These are phyloP conservation scores for Platichthys flesus DNA, from an alignment of 2,113 vertebrate genomes.

Conservation along the genomic window DNA sequence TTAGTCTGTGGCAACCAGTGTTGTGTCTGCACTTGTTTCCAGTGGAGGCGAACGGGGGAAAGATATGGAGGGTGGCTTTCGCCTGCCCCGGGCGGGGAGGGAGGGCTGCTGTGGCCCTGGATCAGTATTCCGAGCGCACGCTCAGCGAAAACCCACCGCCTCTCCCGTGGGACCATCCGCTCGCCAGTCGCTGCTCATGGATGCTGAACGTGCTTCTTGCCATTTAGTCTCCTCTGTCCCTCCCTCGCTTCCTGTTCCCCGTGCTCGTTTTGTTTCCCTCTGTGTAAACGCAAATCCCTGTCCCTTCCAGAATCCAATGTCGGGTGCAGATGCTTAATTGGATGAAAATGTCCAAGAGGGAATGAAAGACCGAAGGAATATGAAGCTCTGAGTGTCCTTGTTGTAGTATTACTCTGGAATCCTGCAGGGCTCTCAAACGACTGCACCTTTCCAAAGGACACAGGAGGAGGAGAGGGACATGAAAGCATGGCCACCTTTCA, in stretches of 20 bases:
- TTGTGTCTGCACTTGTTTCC: slow-evolving; percentile 61
- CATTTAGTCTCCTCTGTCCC: slow-evolving; percentile 58
- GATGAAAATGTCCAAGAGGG: slow-evolving; percentile 18
- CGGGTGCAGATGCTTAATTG: background rate
- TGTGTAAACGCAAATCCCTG: slow-evolving; percentile 55
- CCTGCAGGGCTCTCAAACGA: slow-evolving; percentile 14
- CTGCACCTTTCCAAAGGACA: slow-evolving; percentile 33
- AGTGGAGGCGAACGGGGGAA: background rate
- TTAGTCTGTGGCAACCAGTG: slow-evolving; percentile 37
- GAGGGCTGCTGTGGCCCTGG: slow-evolving; percentile 31
- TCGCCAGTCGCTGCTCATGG: slow-evolving; percentile 62
- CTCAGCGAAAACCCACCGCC: slow-evolving; percentile 71
- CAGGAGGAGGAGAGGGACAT: slow-evolving; percentile 18
- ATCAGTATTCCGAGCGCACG: slow-evolving; percentile 79
- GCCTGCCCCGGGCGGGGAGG: slow-evolving; percentile 5
- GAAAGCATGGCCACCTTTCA: slow-evolving; percentile 24
- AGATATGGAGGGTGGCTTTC: slow-evolving; percentile 1
- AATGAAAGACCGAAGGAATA: slow-evolving; percentile 9
- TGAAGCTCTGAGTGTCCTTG: background rate
- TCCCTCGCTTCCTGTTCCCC: slow-evolving; percentile 14
- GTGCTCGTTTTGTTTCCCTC: background rate
- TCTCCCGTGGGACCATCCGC: slow-evolving; percentile 70
- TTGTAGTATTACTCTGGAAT: background rate
- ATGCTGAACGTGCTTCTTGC: slow-evolving; percentile 75
- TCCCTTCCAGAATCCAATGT: slow-evolving; percentile 23